These are phyloP conservation scores for Andrena camellia DNA, from an alignment of 2,888 invertebrate genomes.

Conservation along the genomic window DNA sequence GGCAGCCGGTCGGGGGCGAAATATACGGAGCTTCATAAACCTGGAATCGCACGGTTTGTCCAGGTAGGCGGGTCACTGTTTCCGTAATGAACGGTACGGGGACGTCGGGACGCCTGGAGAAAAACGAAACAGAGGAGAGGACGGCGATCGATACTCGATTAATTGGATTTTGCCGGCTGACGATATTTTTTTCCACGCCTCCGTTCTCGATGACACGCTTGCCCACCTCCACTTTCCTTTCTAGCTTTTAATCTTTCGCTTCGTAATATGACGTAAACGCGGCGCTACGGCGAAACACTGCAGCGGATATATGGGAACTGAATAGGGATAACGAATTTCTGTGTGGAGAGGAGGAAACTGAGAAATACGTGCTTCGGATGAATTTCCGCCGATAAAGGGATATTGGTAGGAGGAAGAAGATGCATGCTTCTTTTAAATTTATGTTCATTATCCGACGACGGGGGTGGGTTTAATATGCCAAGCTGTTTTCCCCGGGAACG, in stretches of 20 bases:
- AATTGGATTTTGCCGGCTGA: conserved; percentile 49
- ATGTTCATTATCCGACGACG: no score
- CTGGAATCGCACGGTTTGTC: conserved; percentile 42
- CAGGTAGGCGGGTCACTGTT: conserved; percentile 60
- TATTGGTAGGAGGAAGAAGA: no score
- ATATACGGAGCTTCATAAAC: conserved; percentile 53
- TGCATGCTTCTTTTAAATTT: no score
- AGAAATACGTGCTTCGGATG: no score
- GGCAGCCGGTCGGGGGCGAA: conserved; percentile 14
- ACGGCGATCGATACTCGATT: conserved; percentile 59
- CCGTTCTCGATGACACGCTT: conserved; percentile 13
- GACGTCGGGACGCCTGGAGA: conserved; percentile 6
- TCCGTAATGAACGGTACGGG: conserved; percentile 55
- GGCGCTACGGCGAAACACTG: background rate
- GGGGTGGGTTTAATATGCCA: no score
- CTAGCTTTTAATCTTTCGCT: conserved; percentile 19
- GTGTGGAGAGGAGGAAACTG: background rate
- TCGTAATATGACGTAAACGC: background rate
- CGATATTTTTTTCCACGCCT: conserved; percentile 14
- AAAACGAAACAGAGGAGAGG: conserved; percentile 41
- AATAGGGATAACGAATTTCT: background rate
- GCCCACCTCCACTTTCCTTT: conserved; percentile 19
- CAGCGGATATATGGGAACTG: background rate
- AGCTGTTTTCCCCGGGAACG: conserved; percentile 37
- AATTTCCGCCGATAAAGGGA: no score